phyloP scores from a whole-genome alignment of 2,797 vertebrate genomes.

The Cheirogaleus major region DNA sequence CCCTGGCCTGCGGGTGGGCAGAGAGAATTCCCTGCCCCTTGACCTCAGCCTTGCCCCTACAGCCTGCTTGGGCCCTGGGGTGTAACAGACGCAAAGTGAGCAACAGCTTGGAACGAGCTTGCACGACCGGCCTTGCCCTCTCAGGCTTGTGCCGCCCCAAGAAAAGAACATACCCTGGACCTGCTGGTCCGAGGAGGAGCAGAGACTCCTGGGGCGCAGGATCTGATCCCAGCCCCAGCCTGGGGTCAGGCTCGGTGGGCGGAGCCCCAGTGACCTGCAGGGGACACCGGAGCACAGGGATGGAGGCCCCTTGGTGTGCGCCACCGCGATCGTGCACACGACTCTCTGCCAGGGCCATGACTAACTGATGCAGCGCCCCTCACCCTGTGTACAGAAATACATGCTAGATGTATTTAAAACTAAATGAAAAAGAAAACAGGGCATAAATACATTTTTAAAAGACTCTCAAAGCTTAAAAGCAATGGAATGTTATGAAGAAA shows the following conservation, averaged over 20 bases:
- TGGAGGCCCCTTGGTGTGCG: rapidly evolving
- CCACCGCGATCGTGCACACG: rapidly evolving
- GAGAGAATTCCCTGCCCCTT: too few relatives aligned
- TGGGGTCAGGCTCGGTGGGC: background rate
- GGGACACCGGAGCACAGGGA: rapidly evolving
- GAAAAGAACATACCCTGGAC: rapidly evolving
- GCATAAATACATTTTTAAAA: background rate
- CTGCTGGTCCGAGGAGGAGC: background rate
- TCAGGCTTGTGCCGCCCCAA: background rate
- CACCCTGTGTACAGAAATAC: background rate
- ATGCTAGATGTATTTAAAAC: background rate
- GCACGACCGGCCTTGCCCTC: background rate
- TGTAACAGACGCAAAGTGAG: background rate
- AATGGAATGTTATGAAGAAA: background rate
- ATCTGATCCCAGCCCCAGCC: background rate
- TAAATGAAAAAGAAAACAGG: background rate
- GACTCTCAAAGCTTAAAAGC: background rate
- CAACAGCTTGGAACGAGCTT: background rate
- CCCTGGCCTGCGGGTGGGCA: rapidly evolving
- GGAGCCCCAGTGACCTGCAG: rapidly evolving
- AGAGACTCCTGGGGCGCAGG: rapidly evolving
- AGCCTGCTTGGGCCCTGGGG: background rate
- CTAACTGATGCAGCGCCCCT: rapidly evolving
- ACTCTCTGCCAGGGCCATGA: rapidly evolving
- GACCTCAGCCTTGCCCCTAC: background rate